Conservation (phyloP, 1,140 invertebrate species). For the Tetramorium parvispinum region DNA sequence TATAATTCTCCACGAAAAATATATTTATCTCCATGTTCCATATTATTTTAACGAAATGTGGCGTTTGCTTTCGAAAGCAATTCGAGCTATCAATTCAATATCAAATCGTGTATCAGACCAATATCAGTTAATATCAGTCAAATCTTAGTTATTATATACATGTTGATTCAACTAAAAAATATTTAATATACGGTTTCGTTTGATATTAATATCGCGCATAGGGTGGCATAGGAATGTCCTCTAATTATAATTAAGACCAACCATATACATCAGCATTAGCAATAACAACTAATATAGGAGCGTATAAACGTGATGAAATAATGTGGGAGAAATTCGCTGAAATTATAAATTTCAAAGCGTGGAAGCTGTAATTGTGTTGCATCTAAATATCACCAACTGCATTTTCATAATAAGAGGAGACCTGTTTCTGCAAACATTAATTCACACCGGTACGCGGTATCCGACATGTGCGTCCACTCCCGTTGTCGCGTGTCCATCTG, state of each 20-base stretch:
- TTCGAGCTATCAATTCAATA: neutral
- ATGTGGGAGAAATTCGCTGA: neutral
- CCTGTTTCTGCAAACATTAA: constrained; percentile 19
- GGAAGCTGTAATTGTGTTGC: neutral
- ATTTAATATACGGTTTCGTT: neutral
- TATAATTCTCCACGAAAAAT: neutral
- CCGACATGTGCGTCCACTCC: neutral
- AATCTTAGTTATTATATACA: neutral
- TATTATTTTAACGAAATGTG: constrained; percentile 5
- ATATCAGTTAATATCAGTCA: neutral
- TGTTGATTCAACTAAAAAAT: neutral
- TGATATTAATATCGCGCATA: neutral
- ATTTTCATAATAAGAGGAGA: constrained; percentile 26
- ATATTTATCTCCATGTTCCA: neutral
- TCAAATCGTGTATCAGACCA: neutral
- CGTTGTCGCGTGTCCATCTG: constrained; percentile 13
- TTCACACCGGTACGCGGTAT: neutral
- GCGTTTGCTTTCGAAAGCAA: neutral
- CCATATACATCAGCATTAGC: neutral
- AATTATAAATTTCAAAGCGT: constrained; percentile 10
- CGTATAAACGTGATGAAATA: constrained; percentile 1
- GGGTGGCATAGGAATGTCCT: neutral
- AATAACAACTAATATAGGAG: neutral
- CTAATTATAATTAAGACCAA: neutral
- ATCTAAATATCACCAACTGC: constrained; percentile 19